Conservation (phyloP, 1,140 invertebrate genomes). For the Monochamus saltuarius region DNA sequence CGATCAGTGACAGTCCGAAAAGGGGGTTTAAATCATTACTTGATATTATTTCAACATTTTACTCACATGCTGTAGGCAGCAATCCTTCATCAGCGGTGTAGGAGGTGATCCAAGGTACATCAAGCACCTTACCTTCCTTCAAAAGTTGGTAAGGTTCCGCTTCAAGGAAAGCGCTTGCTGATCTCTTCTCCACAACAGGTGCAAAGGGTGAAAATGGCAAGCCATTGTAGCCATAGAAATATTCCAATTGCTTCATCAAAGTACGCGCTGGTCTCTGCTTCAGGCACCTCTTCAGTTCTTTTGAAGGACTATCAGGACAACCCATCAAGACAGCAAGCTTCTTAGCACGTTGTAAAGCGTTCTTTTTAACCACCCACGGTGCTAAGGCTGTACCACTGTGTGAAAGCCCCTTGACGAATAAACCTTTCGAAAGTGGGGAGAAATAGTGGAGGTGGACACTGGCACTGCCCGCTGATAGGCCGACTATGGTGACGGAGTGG, state of each 20-base stretch:
- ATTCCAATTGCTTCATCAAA: background rate
- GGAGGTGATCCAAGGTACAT: background rate
- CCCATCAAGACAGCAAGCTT: conserved; percentile 66
- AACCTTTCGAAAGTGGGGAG: conserved; percentile 56
- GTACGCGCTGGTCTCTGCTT: background rate
- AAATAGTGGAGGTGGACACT: conserved; percentile 59
- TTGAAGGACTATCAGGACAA: conserved; percentile 61
- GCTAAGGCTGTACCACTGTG: conserved; percentile 74
- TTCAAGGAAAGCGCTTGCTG: background rate
- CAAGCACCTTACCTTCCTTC: background rate
- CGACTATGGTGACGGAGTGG: conserved; percentile 55
- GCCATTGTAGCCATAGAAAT: background rate
- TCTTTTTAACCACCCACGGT: conserved; percentile 70
- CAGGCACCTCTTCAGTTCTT: conserved; percentile 72
- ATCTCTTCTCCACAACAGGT: background rate
- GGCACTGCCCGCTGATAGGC: conserved; percentile 56
- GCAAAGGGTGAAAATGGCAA: background rate
- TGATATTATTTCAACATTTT: too few species aligned
- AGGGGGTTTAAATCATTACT: too few species aligned
- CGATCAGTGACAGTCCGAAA: too few species aligned
- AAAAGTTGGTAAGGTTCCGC: background rate
- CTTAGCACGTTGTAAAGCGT: conserved; percentile 66
- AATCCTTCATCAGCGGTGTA: background rate
- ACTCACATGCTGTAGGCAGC: too few species aligned
- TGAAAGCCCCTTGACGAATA: conserved; percentile 71